Conservation (phyloP, 2,113 vertebrate genomes). For the Syngnathus floridae region DNA sequence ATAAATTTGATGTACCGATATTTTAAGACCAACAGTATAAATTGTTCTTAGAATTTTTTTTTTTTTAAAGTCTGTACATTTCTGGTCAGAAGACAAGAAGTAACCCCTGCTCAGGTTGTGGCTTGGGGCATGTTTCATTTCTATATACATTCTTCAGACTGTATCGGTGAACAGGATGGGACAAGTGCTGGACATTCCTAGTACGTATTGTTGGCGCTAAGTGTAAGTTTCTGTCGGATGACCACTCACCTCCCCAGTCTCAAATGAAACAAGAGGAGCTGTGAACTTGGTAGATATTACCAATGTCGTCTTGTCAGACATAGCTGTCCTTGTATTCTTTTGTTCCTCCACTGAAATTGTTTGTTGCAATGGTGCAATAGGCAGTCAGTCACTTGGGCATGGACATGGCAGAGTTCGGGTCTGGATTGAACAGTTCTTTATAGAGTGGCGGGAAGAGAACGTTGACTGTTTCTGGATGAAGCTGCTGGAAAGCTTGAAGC, state of each 20-base stretch:
- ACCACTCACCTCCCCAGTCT: slow-evolving; percentile 33
- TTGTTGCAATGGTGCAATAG: slow-evolving; percentile 42
- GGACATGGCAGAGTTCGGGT: slow-evolving; percentile 81
- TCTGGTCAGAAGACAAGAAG: slow-evolving; percentile 66
- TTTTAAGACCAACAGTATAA: slow-evolving; percentile 68
- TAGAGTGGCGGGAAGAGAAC: slow-evolving; percentile 96
- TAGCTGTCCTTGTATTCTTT: slow-evolving; percentile 23
- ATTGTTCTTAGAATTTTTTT: slow-evolving; percentile 44
- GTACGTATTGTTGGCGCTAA: slow-evolving; percentile 80
- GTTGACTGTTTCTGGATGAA: slow-evolving; percentile 96
- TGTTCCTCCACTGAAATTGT: slow-evolving; percentile 26
- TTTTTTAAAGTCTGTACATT: slow-evolving; percentile 77
- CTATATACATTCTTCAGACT: slow-evolving; percentile 99
- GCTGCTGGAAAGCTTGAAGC: slow-evolving; percentile 97
- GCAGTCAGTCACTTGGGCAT: slow-evolving; percentile 89
- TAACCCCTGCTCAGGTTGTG: slow-evolving; percentile 72
- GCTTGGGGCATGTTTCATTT: slow-evolving; percentile 71
- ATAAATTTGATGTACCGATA: slow-evolving; percentile 71
- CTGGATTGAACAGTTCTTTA: slow-evolving; percentile 99
- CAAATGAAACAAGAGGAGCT: slow-evolving; percentile 28
- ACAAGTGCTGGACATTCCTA: slow-evolving; percentile 99
- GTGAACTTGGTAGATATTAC: slow-evolving; percentile 21
- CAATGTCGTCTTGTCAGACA: slow-evolving; percentile 13
- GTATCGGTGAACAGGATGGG: slow-evolving; percentile 97
- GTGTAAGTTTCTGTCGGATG: slow-evolving; percentile 51